Base-by-base conservation (phyloP, 2,113 vertebrate genomes). In the Isurus oxyrinchus region DNA sequence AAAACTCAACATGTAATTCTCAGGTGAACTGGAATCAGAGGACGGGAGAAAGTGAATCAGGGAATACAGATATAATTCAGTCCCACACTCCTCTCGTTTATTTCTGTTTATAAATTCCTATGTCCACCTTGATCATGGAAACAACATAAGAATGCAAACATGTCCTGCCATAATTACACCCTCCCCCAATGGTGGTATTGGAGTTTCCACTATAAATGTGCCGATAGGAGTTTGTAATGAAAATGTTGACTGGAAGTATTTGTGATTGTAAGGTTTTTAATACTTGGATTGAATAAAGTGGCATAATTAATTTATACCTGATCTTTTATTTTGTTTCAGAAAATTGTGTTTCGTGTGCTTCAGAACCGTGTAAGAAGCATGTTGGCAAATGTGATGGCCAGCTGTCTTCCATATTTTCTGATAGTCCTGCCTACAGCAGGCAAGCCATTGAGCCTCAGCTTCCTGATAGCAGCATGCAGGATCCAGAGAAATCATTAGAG, bases 301-400 rank as follows among this genome's bases (percentile, higher is more conserved):
- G 49, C 67, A 31, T 8, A 95, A 72, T 95, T 72, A 95, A 72
- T 72, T 40, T 84, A 19, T 55, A 55, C 3, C 94, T 31, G n/a
- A 61, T 94, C 23, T 35, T 94, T 94, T 49, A 2, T 76, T 95
- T 95, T 55, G 55, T 72, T 72, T 16, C 66, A 95, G 94, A 69
- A 95, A 72, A 67, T 53, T 72, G 25, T 95, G 25, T 95, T 95
- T 95, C 67, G 21, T 69, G 63, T 95, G 53, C 49, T 72, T 95
- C 66, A 72, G 94, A 95, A 95, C 27, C 25, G 4, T 53, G 25
- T 72, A 72, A 72, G 49, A 31, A 76, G 13, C 67, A 76, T 69
- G 25, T 53, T 95, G 67, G 4, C 5, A 35, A 55, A 95, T 49
- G 49, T 72, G 0, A 35, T 76, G 25, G 10, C 59, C 27, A 27